Base-by-base conservation (phyloP, 2,888 invertebrate species). In the Isotomurus palustris region DNA sequence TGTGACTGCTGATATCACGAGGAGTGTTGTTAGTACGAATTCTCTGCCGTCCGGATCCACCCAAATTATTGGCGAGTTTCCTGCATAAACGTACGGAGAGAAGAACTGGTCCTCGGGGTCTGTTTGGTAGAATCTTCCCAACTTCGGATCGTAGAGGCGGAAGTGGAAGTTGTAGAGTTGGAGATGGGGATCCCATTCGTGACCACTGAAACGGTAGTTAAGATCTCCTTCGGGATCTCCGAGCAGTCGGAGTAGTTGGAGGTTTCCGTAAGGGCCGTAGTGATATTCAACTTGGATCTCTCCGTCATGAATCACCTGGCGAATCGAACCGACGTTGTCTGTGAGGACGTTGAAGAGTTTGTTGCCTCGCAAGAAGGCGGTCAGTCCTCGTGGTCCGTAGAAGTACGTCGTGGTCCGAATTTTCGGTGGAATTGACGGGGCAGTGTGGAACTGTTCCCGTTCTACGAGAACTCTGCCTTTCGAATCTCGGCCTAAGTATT, bases 141-240 rank as follows among this genome's bases (percentile, higher is more conserved):
- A 51, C 4, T 14, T 48, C 0, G 71, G 70, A 41, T 71, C 71
- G 38, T 70, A 71, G 4, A 71, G 38, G 29, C 71, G 51, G 2
- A 66, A 67, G 44, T 71, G 68, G 47, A 54, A 70, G 44, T 71
- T 68, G 40, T 71, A 71, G 3, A 71, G 55, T 0, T 59, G 62
- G 2, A 62, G 65, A 54, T 71, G 71, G 27, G 67, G 56, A 44
- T 71, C 71, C 54, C 53, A 70, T 58, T 71, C 71, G 27, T 71
- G 69, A 1, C 70, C 71, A 3, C 69, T 66, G 45, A 62, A 70
- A 1, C 64, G 57, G 45, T 65, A 63, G 1, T 55, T 12, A 5
- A 65, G 55, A 27, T 56, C 52, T n/a, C 58, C 59, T 17, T 6
- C 40, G 8, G n/a, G n/a, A 17, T 17, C 6, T 5, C 40, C 40